These are phyloP conservation scores for Corvus cornix DNA, from an alignment of 2,113 vertebrate species.

Conservation along the genomic window DNA sequence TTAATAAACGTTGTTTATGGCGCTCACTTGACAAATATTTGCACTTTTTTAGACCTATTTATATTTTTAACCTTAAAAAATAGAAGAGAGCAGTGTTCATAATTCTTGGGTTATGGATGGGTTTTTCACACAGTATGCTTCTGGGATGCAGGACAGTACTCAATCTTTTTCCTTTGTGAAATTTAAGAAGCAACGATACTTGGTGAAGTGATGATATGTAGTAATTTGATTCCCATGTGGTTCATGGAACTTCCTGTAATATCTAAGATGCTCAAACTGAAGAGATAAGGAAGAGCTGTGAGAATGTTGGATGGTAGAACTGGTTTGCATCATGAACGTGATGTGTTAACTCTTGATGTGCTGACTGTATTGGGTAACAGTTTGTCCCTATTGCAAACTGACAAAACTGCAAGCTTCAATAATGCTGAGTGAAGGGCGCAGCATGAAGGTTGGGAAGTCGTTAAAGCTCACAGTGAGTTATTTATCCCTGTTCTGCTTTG, in stretches of 20 bases:
- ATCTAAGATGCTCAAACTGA: not conserved
- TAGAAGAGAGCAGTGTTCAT: not conserved
- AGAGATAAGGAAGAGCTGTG: not conserved
- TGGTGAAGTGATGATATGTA: too few species aligned
- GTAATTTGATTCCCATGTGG: not conserved
- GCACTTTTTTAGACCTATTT: not conserved
- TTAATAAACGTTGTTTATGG: not conserved
- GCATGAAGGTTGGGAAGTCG: not conserved
- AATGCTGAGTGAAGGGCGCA: not conserved
- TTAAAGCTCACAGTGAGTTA: not conserved
- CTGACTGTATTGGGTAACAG: not conserved
- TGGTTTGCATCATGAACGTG: not conserved
- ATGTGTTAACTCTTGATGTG: not conserved
- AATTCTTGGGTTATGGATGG: not conserved
- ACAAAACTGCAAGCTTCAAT: not conserved
- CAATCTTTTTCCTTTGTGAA: not conserved
- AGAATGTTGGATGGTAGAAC: not conserved
- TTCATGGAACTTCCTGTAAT: not conserved
- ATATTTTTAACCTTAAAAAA: not conserved
- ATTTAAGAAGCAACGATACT: not conserved
- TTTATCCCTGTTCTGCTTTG: not conserved
- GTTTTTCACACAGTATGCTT: not conserved
- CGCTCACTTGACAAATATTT: not conserved
- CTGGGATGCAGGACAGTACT: not conserved
- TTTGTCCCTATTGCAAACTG: not conserved